phyloP scores from a whole-genome alignment of 2,797 vertebrate species.

The Chloroceryle amazona region DNA sequence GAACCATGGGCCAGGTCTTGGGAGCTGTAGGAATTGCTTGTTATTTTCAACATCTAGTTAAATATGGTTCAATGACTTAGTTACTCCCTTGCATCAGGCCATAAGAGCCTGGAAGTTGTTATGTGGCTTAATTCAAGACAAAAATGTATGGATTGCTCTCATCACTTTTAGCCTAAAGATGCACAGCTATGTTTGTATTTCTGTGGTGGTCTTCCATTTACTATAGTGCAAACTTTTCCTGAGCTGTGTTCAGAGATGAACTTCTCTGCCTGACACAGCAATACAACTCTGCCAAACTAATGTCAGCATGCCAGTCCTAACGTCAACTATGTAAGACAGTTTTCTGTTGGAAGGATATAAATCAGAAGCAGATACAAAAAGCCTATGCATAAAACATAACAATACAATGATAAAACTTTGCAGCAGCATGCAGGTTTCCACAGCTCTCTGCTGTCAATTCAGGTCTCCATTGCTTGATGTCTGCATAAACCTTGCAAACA shows the following conservation, averaged over 20 bases:
- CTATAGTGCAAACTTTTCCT: background rate
- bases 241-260: background rate
- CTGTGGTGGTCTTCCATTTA: background rate
- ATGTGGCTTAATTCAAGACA: background rate
- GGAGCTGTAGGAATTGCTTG: background rate
- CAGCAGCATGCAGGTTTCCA: background rate
- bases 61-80: background rate
- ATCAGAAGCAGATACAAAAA: background rate
- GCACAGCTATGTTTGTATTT: background rate
- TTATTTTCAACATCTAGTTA: background rate
- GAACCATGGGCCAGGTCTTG: background rate
- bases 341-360: background rate
- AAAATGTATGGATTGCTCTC: background rate
- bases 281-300: background rate
- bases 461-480: background rate
- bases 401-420: background rate
- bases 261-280: background rate
- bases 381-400: background rate
- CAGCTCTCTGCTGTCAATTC: background rate
- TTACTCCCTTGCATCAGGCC: background rate
- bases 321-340: background rate
- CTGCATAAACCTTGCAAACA: conserved; percentile 16
- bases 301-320: background rate
- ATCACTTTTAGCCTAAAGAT: background rate
- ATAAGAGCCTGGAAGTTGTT: background rate